These are phyloP conservation scores for Lepidurus packardi DNA, from an alignment of 1,140 invertebrate genomes.

Conservation along the genomic window DNA sequence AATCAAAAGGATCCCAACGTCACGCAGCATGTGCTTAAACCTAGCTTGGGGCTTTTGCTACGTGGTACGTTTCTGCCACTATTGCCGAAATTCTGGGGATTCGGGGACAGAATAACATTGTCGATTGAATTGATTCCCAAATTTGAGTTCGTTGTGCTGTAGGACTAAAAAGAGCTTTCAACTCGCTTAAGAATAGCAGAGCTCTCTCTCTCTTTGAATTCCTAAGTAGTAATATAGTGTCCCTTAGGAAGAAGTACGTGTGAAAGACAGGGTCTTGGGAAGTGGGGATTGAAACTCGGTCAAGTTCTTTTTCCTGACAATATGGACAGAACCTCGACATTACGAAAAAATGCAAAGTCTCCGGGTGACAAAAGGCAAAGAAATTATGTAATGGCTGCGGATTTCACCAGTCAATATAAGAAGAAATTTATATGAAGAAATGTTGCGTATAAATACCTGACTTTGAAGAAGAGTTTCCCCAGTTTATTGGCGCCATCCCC, in stretches of 20 bases:
- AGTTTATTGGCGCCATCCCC: conserved; percentile 57
- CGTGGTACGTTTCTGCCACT: background rate
- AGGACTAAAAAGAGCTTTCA: background rate
- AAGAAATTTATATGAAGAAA: background rate
- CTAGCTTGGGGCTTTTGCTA: too few relatives aligned
- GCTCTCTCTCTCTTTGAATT: background rate
- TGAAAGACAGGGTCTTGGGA: background rate
- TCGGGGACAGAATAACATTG: background rate
- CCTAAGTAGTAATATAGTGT: background rate
- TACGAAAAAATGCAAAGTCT: background rate
- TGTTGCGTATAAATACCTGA: conserved; percentile 53
- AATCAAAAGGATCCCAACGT: too few relatives aligned
- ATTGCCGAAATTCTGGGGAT: background rate
- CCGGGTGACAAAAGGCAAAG: background rate
- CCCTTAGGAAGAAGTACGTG: background rate
- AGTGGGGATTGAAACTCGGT: background rate
- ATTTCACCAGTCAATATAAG: background rate
- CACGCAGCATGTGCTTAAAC: too few relatives aligned
- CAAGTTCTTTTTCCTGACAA: background rate
- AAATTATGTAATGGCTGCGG: background rate
- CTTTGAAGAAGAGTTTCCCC: conserved; percentile 78
- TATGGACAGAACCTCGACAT: background rate
- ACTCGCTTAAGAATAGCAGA: background rate
- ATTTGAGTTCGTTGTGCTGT: background rate
- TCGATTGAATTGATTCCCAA: background rate